Conservation (phyloP, 2,113 vertebrate genomes). For the Serilophus lunatus region DNA sequence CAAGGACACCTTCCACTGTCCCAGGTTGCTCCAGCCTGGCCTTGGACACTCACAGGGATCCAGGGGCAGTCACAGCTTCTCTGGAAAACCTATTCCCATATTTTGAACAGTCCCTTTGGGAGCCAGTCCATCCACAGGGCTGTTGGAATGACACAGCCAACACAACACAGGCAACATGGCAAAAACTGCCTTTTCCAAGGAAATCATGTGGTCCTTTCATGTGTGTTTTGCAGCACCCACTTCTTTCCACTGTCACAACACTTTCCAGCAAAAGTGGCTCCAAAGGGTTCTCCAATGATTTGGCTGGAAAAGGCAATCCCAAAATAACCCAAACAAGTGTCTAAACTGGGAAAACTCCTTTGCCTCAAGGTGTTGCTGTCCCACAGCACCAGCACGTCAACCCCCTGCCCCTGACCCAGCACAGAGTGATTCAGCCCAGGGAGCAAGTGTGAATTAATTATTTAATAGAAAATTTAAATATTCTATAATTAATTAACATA, state of each 20-base stretch:
- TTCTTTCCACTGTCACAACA: fast-evolving
- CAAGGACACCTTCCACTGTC: not conserved
- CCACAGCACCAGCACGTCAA: not conserved
- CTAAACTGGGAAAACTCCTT: not conserved
- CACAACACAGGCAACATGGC: not conserved
- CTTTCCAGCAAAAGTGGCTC: not conserved
- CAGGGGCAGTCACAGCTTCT: not conserved
- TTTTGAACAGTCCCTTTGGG: not conserved
- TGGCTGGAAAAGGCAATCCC: not conserved
- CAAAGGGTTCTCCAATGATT: not conserved
- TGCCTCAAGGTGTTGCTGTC: not conserved
- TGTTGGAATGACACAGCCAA: not conserved
- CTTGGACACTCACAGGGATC: not conserved
- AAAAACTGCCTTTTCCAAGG: not conserved
- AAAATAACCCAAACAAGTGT: not conserved
- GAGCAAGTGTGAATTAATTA: not conserved
- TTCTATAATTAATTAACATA: not conserved
- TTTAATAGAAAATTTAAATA: not conserved
- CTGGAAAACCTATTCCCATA: not conserved
- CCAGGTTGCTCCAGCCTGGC: not conserved
- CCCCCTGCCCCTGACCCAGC: not conserved
- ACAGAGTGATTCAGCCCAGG: fast-evolving
- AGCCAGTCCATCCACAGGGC: not conserved
- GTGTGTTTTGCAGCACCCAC: not conserved
- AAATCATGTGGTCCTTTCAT: fast-evolving